Conservation (phyloP, 2,113 vertebrate species). For the Aspiorhynchus laticeps region DNA sequence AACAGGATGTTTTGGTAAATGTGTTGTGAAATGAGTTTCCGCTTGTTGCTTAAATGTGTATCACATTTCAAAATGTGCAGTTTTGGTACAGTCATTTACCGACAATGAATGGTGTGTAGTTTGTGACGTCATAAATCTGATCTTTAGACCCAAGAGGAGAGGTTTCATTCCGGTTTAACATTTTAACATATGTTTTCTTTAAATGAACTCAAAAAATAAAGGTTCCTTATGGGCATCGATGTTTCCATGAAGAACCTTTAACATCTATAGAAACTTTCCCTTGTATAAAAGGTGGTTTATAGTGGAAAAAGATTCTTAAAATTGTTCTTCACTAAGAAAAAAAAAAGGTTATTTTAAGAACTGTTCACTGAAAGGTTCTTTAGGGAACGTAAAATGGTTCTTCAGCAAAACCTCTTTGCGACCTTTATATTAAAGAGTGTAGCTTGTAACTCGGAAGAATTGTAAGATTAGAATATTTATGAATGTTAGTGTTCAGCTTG, state of each 20-base stretch:
- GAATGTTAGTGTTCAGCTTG: background rate
- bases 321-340: background rate
- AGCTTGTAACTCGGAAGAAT: background rate
- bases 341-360: too few species aligned
- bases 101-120: background rate
- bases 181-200: background rate
- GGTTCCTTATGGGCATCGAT: background rate
- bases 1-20: background rate
- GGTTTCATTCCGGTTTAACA: background rate
- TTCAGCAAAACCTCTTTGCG: background rate
- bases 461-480: background rate
- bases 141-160: background rate
- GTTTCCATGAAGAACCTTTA: background rate
- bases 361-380: background rate
- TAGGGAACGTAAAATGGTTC: background rate
- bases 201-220: background rate
- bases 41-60: background rate
- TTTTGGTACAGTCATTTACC: background rate
- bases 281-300: background rate
- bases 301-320: too few species aligned
- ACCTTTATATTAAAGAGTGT: background rate
- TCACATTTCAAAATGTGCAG: slow-evolving; percentile 17
- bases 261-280: background rate
- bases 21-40: slow-evolving; percentile 11
- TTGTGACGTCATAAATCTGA: background rate